Percentiles rank a stretch among this genome's conserved stretches.
Conservation (phyloP, 2,888 invertebrate species). For the Trichogramma dendrolimi region DNA sequence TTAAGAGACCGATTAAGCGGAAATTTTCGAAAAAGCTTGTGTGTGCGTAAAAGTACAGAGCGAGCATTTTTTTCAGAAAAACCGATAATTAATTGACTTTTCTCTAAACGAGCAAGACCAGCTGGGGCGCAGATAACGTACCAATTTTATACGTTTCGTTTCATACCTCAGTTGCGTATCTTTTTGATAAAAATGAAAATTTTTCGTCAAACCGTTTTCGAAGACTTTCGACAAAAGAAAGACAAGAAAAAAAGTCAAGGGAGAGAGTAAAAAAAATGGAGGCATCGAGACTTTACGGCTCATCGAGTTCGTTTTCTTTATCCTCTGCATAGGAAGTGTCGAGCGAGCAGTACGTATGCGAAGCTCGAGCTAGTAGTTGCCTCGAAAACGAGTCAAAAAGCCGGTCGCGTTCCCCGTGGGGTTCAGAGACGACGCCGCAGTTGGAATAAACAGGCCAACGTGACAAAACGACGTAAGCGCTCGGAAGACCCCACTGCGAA, state of each 20-base stretch:
- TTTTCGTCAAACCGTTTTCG: background rate
- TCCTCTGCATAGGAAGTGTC: constrained; percentile 27
- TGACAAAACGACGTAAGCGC: constrained; percentile 18
- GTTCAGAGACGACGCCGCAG: background rate
- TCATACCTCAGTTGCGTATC: background rate
- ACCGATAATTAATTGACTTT: background rate
- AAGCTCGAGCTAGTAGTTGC: no score
- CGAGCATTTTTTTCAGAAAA: background rate
- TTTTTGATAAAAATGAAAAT: background rate
- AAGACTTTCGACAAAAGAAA: background rate
- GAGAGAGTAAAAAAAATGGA: constrained; percentile 5
- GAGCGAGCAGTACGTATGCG: no score
- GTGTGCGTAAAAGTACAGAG: background rate
- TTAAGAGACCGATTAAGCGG: no score
- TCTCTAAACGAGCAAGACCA: background rate
- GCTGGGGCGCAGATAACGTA: background rate
- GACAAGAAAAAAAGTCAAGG: background rate
- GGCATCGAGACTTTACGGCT: constrained; percentile 30
- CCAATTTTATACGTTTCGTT: background rate
- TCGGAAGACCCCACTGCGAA: constrained; percentile 18
- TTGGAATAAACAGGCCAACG: constrained; percentile 22
- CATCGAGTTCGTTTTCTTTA: constrained; percentile 29
- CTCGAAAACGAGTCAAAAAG: constrained; percentile 17
- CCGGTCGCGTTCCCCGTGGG: background rate
- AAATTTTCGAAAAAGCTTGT: no score